Evolutionary conservation across 2,113 vertebrate genomes (phyloP).

Genomic region (Xenopus laevis): DNA sequence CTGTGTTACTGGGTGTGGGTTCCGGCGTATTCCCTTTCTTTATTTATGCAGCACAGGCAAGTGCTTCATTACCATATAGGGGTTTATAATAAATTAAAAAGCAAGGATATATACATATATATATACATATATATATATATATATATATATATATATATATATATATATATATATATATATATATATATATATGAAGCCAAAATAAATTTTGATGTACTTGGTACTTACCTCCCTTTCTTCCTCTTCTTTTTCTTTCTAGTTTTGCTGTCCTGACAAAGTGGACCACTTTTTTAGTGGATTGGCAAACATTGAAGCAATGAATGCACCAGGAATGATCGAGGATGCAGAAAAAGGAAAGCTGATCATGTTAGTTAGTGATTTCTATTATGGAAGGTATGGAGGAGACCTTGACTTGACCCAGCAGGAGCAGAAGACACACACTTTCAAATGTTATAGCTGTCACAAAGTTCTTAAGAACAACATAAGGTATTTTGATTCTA

Average conservation of each 20-base stretch:
- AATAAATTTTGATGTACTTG: too few relatives aligned
- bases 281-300: slow-evolving; percentile 60
- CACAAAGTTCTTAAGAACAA: slow-evolving; percentile 96
- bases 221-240: background rate
- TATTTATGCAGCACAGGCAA: too few relatives aligned
- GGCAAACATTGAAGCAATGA: slow-evolving; percentile 53
- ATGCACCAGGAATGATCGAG: slow-evolving; percentile 45
- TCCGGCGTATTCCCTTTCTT: too few relatives aligned
- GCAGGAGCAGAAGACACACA: slow-evolving; percentile 76
- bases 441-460: slow-evolving; percentile 96
- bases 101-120: too few relatives aligned
- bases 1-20: too few relatives aligned
- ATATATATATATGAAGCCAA: too few relatives aligned
- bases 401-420: slow-evolving; percentile 69
- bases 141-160: too few relatives aligned
- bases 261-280: slow-evolving; percentile 72
- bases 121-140: too few relatives aligned
- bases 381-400: slow-evolving; percentile 89
- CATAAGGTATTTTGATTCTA: slow-evolving; percentile 76
- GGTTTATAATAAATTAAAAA: too few relatives aligned
- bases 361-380: slow-evolving; percentile 96
- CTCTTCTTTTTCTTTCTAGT: slow-evolving; percentile 56
- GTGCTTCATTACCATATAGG: too few relatives aligned
- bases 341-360: slow-evolving; percentile 83
- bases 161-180: too few relatives aligned